A percentile compares a stretch with the other conserved stretches of the same genome.
Conservation (phyloP, 2,113 vertebrate species). For the Hippocampus comes region DNA sequence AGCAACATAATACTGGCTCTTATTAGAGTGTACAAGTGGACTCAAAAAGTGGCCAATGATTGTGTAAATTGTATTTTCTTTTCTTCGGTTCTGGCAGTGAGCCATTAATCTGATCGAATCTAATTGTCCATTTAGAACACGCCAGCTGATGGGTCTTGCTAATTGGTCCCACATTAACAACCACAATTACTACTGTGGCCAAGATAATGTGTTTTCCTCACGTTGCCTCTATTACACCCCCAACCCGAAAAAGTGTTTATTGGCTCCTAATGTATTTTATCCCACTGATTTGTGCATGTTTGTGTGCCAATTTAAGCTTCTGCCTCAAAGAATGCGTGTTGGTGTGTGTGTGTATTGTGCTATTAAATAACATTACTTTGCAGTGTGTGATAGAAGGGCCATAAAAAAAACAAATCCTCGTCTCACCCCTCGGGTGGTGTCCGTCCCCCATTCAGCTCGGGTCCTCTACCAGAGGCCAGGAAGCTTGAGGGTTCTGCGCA, state of each 20-base stretch:
- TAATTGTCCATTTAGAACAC: conserved; percentile 42
- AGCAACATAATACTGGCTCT: too few relatives aligned
- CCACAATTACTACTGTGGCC: conserved; percentile 41
- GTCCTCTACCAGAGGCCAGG: too few relatives aligned
- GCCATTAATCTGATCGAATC: conserved; percentile 48
- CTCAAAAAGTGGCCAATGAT: background rate
- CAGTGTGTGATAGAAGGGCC: background rate
- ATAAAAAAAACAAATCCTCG: too few relatives aligned
- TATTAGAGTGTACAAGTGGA: too few relatives aligned
- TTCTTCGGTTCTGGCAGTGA: conserved; percentile 14
- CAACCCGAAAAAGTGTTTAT: background rate
- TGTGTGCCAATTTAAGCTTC: background rate
- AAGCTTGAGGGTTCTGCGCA: too few relatives aligned
- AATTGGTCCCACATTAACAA: conserved; percentile 58
- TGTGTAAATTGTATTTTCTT: background rate
- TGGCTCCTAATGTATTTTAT: background rate
- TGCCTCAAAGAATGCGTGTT: background rate
- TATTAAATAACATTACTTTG: background rate
- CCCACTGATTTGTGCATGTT: background rate
- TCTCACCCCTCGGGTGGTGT: too few relatives aligned
- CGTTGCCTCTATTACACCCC: conserved; percentile 15
- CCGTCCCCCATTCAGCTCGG: too few relatives aligned
- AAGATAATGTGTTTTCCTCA: conserved; percentile 37
- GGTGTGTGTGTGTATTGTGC: background rate
- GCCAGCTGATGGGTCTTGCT: conserved; percentile 37